These are phyloP conservation scores for Cryptus armator DNA, from an alignment of 2,888 invertebrate species.

Conservation along the genomic window DNA sequence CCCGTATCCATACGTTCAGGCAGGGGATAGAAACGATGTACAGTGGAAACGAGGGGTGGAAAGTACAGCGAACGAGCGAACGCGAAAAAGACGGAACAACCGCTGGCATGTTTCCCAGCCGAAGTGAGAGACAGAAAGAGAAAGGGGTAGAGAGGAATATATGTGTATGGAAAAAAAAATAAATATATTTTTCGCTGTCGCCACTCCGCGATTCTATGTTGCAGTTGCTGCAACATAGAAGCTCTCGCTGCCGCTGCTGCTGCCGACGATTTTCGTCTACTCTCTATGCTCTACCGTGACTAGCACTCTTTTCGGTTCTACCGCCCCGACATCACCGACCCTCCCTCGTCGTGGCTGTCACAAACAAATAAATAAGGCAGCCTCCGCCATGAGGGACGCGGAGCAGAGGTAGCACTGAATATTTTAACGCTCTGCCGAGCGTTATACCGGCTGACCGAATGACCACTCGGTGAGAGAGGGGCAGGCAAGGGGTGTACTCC, in stretches of 20 bases:
- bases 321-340: conserved; percentile 5
- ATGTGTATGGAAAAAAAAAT: conserved; percentile 67
- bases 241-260: not conserved
- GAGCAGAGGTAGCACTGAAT: conserved; percentile 69
- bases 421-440: conserved; percentile 73
- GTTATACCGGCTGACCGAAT: conserved; percentile 73
- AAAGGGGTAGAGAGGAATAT: conserved; percentile 33
- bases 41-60: conserved; percentile 5
- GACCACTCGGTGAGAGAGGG: conserved; percentile 52
- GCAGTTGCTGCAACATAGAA: not conserved
- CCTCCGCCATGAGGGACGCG: conserved; percentile 55
- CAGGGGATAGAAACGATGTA: conserved; percentile 63
- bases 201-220: conserved; percentile 51
- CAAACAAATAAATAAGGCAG: conserved; percentile 79
- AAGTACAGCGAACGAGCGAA: conserved; percentile 28
- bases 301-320: conserved; percentile 39
- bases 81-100: conserved; percentile 53
- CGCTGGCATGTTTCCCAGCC: conserved; percentile 61
- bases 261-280: conserved; percentile 37
- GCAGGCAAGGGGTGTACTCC: not conserved
- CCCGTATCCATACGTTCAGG: conserved; percentile 75
- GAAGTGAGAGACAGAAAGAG: conserved; percentile 19
- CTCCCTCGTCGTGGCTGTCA: conserved; percentile 66
- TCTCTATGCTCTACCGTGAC: conserved; percentile 26
- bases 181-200: conserved; percentile 61